phyloP scores from a whole-genome alignment of 92 coral and sea anemone genomes.

The Isaurus tuberculatus region DNA sequence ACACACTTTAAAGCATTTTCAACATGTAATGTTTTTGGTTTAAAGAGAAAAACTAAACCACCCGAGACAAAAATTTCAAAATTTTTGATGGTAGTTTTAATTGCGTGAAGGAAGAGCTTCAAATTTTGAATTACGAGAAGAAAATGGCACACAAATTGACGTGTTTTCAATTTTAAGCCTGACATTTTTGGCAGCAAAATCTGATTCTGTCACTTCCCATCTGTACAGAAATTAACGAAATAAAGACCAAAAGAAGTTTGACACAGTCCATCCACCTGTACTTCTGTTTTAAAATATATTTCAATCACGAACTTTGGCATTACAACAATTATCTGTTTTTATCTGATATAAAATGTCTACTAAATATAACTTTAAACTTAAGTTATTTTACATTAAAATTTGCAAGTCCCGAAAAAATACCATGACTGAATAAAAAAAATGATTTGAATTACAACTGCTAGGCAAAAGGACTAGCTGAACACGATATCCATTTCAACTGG shows the following conservation, averaged over 20 bases:
- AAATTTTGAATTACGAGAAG: background rate
- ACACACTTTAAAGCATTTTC: background rate
- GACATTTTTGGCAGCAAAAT: background rate
- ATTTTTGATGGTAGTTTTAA: background rate
- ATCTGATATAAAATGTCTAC: too few relatives aligned
- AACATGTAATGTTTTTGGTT: slow-evolving; percentile 9
- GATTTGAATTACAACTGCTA: too few relatives aligned
- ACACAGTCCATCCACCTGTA: background rate
- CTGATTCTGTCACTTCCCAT: slow-evolving; percentile 6
- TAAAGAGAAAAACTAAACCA: background rate
- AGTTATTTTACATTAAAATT: too few relatives aligned
- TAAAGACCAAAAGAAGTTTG: background rate
- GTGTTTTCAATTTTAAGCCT: background rate
- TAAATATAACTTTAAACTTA: too few relatives aligned
- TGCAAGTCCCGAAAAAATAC: too few relatives aligned
- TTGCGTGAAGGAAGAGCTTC: background rate
- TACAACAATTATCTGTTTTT: too few relatives aligned
- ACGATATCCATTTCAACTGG: background rate
- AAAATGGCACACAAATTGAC: background rate
- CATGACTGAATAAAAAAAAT: too few relatives aligned
- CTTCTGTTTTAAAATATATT: background rate
- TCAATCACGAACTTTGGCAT: too few relatives aligned
- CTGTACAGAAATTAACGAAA: slow-evolving; percentile 17
- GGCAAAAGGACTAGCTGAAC: too few relatives aligned
- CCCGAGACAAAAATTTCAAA: background rate